Evolutionary conservation across 1,140 invertebrate genomes (phyloP), one percentile per base, ranked within the genome.

Genomic region (Achatina immaculata): DNA sequence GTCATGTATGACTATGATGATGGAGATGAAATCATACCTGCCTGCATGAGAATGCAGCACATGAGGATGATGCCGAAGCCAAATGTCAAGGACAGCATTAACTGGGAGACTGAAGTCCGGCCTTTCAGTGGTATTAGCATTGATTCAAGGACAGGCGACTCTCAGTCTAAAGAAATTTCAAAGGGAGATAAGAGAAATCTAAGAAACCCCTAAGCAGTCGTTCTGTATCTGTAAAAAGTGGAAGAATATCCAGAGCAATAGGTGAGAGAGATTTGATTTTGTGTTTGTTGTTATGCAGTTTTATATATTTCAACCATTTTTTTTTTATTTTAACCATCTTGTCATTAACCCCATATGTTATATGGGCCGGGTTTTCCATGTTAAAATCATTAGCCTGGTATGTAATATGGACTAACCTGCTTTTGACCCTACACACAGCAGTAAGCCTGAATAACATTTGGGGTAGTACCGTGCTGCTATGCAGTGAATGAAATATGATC

Each of bases 101-200:
- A 71, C 34, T 83, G 78, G 72, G 78, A 83, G 38, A 83, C 82
- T 7, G 78, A 83, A 68, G 82, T 83, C 36, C 69, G 73, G 65
- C 71, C 71, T 34, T 83, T 83, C 45, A 65, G 73, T 40, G 42
- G 45, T 28, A 48, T 28, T 3, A 84, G 73, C 31, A 16, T 38
- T 48, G n/a, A 38, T 31, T 28, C 45, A 36, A 43, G 65, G 72
- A 36, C 73, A 36, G 43, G 69, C 14, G 68, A 68, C 4, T 51
- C 19, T 16, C 48, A 42, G 24, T 6, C 28, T 73, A 74, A n/a
- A 31, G 38, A 78, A 77, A 28, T 73, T 75, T 21, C 42, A 24
- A 48, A 69, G 7, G 38, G 38, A 4, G 28, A 73, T 34, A 28
- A 3, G 34, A 69, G 36, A 40, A 69, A 28, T 7, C 21, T 1